Evolutionary conservation across 2,113 vertebrate genomes (phyloP).

Genomic region (Rhinopomastus cyanomelas): DNA sequence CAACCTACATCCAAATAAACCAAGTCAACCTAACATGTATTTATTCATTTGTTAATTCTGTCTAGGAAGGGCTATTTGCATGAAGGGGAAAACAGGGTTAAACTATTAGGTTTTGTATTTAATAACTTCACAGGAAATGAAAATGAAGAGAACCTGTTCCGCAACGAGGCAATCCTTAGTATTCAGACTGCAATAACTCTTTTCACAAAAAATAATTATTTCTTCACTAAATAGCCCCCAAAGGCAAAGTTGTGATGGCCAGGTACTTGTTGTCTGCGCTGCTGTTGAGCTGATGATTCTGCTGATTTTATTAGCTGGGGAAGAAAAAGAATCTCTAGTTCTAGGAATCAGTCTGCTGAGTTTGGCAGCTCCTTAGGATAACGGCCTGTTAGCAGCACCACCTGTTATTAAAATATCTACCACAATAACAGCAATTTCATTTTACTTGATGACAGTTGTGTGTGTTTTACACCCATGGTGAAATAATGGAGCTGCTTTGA

Average conservation of each 20-base stretch:
- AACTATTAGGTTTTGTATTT: neutral
- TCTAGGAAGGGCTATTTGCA: neutral
- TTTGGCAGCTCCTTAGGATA: neutral
- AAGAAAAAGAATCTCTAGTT: neutral
- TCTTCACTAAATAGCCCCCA: neutral
- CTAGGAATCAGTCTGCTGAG: neutral
- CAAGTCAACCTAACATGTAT: too few relatives aligned
- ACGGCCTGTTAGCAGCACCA: neutral
- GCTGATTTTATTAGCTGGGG: neutral
- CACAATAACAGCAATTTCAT: neutral
- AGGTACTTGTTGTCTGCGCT: neutral
- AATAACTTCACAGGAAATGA: neutral
- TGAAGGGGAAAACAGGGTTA: neutral
- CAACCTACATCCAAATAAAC: too few relatives aligned
- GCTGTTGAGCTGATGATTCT: neutral
- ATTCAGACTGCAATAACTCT: neutral
- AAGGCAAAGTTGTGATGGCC: neutral
- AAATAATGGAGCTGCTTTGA: neutral
- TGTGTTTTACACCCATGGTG: neutral
- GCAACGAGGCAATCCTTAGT: neutral
- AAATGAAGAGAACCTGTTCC: neutral
- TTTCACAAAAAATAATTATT: neutral
- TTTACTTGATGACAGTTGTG: neutral
- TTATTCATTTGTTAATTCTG: neutral
- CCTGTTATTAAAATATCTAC: conserved; percentile 28